Evolutionary conservation across 2,797 vertebrate species (phyloP).

Genomic region (Allochrocebus solatus): DNA sequence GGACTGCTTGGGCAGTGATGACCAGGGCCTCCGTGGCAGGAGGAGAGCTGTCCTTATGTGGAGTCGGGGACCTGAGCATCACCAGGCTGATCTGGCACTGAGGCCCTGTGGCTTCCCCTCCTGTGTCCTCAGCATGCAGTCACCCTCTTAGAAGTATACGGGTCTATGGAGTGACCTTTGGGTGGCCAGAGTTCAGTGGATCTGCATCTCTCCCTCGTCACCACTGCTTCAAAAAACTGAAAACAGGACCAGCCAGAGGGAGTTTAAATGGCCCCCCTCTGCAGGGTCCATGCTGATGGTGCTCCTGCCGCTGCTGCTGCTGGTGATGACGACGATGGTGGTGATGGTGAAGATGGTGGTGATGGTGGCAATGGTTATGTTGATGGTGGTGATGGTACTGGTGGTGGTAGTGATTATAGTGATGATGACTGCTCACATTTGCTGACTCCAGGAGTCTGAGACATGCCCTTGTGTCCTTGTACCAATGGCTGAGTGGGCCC

Average conservation of each 20-base stretch:
- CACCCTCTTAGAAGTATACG: background rate
- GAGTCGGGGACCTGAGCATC: background rate
- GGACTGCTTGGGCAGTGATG: background rate
- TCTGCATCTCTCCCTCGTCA: background rate
- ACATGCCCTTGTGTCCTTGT: background rate
- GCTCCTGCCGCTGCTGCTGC: rapidly evolving
- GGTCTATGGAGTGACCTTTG: background rate
- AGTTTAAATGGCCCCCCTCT: background rate
- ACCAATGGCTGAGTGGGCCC: background rate
- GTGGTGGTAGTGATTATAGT: background rate
- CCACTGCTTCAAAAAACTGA: background rate
- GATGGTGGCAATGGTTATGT: rapidly evolving
- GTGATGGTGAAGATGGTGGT: no score
- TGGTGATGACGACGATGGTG: rapidly evolving
- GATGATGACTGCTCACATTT: background rate
- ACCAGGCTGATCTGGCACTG: background rate
- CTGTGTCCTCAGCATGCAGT: background rate
- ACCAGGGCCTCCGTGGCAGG: background rate
- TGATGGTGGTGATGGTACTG: background rate
- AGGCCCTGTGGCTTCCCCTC: background rate
- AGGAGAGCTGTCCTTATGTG: background rate
- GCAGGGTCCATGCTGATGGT: background rate
- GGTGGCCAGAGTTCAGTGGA: background rate
- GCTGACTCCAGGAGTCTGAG: background rate
- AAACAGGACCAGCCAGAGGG: background rate